Evolutionary conservation across 2,797 vertebrate genomes (phyloP).

Genomic region (Huso huso): DNA sequence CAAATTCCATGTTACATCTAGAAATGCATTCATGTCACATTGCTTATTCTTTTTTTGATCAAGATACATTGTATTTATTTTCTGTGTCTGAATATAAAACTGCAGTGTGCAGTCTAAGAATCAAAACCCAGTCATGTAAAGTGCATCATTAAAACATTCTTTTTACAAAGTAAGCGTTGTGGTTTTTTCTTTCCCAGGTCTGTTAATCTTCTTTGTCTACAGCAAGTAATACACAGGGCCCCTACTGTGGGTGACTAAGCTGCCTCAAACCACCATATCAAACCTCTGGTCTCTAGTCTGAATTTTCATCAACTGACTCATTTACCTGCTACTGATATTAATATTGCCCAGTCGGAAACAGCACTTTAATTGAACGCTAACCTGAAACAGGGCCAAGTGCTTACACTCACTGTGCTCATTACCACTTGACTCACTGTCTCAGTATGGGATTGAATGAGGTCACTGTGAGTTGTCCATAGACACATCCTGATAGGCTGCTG

Average conservation of each 20-base stretch:
- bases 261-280: slow-evolving; percentile 48
- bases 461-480: slow-evolving; percentile 3
- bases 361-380: slow-evolving; percentile 28
- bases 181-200: slow-evolving; percentile 19
- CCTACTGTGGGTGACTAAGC: slow-evolving; percentile 50
- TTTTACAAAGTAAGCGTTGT: slow-evolving; percentile 2
- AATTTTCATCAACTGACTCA: slow-evolving; percentile 49
- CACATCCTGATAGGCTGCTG: background rate
- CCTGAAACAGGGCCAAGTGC: background rate
- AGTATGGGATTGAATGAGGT: slow-evolving; percentile 30
- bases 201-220: slow-evolving; percentile 21
- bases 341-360: slow-evolving; percentile 41
- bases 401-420: slow-evolving; percentile 22
- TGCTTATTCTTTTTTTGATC: too few relatives aligned
- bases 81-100: too few relatives aligned
- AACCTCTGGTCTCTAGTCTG: slow-evolving; percentile 35
- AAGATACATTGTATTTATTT: too few relatives aligned
- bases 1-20: too few relatives aligned
- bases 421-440: slow-evolving; percentile 39
- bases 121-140: background rate
- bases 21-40: too few relatives aligned
- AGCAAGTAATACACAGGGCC: slow-evolving; percentile 32
- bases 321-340: slow-evolving; percentile 50
- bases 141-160: background rate
- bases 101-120: background rate